Evolutionary conservation across 37 sponge, comb jelly and placozoan genomes (phyloP).

Genomic region (Tethya wilhelma): DNA sequence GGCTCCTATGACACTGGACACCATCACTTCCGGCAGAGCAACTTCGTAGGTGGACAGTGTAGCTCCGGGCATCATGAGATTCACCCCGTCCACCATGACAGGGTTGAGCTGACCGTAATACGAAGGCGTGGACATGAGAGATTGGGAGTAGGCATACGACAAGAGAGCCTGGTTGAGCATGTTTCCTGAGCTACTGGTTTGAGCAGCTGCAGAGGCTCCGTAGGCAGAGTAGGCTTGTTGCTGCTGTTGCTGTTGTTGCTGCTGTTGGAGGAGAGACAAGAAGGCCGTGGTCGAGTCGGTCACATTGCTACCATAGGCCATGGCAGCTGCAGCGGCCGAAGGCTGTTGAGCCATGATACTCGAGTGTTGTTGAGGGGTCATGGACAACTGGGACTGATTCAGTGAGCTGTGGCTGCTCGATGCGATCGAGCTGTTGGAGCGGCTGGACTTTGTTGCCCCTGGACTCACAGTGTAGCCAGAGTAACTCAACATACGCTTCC

Average conservation of each 20-base stretch:
- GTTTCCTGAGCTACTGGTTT: background rate
- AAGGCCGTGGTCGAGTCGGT: background rate
- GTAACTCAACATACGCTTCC: slow-evolving; percentile 56
- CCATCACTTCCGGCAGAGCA: slow-evolving; percentile 76
- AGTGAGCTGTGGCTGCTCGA: background rate
- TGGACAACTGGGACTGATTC: background rate
- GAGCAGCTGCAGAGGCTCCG: background rate
- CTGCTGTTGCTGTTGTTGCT: slow-evolving; percentile 30
- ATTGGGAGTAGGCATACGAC: slow-evolving; percentile 55
- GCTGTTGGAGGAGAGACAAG: slow-evolving; percentile 19
- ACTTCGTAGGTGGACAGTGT: slow-evolving; percentile 80
- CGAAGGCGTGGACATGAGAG: slow-evolving; percentile 33
- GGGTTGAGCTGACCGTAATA: slow-evolving; percentile 37
- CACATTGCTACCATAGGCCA: background rate
- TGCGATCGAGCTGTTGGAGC: background rate
- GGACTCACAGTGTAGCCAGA: too few relatives aligned
- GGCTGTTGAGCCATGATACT: slow-evolving; percentile 2
- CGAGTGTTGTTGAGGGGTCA: background rate
- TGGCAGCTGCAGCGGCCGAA: slow-evolving; percentile 9
- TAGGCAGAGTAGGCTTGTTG: background rate
- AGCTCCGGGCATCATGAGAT: slow-evolving; percentile 70
- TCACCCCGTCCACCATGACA: slow-evolving; percentile 67
- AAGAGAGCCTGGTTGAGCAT: slow-evolving; percentile 31
- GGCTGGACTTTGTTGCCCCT: background rate
- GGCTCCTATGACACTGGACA: slow-evolving; percentile 58